Conservation (phyloP, 2,797 vertebrate species). For the Cyprinella venusta region DNA sequence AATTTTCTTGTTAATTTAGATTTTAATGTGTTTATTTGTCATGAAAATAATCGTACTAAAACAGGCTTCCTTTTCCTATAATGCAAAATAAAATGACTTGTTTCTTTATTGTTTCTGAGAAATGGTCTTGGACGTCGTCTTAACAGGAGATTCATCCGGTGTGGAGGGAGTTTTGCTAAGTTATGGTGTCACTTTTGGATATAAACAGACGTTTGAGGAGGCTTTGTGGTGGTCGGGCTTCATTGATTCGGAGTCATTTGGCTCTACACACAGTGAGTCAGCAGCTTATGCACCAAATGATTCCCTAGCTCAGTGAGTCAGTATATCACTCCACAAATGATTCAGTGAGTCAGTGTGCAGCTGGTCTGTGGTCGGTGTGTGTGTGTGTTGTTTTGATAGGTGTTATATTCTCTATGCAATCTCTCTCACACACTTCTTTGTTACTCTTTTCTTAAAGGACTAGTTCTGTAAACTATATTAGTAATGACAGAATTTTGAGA, state of each 20-base stretch:
- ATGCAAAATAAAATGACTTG: neutral
- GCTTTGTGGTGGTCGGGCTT: neutral
- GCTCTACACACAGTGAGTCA: conserved; percentile 20
- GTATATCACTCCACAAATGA: conserved; percentile 1
- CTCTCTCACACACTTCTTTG: neutral
- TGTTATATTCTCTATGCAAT: neutral
- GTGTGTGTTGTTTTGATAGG: conserved; percentile 32
- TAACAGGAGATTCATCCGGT: neutral
- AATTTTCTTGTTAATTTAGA: neutral
- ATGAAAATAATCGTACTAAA: neutral
- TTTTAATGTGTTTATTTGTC: neutral
- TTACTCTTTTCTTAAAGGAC: neutral
- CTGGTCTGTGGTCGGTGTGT: conserved; percentile 8
- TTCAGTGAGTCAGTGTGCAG: conserved; percentile 15
- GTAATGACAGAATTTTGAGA: neutral
- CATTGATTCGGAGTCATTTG: conserved; percentile 17
- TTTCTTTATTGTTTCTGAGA: neutral
- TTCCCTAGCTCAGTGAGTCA: conserved; percentile 23
- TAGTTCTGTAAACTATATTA: neutral
- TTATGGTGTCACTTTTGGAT: neutral
- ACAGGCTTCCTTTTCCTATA: neutral
- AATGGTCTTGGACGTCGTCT: neutral
- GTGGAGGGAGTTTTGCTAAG: neutral
- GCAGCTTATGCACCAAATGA: neutral
- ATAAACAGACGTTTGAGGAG: neutral